Percentiles rank a stretch among this genome's conserved stretches.
phyloP scores from a whole-genome alignment of 35 echinoderm and acorn worm genomes.

The Acanthaster planci region DNA sequence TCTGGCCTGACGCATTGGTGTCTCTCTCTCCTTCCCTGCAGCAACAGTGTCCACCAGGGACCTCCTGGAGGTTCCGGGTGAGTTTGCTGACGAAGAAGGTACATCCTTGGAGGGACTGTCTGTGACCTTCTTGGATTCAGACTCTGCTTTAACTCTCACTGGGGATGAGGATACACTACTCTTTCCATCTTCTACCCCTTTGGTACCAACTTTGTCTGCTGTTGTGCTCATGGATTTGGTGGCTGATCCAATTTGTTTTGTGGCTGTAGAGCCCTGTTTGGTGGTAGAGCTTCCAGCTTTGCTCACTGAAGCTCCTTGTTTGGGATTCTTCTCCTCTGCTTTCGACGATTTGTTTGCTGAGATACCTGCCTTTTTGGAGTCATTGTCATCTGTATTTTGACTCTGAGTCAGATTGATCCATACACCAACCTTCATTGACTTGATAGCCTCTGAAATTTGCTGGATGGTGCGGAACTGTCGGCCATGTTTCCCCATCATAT shows the following conservation, averaged over 20 bases:
- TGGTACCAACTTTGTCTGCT: neutral
- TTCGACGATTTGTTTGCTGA: neutral
- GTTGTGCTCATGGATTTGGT: neutral
- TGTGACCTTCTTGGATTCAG: constrained; percentile 10
- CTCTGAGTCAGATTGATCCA: constrained; percentile 76
- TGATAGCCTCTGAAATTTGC: constrained; percentile 87
- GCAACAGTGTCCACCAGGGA: constrained; percentile 12
- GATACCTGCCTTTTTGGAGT: neutral
- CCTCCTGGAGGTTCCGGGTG: constrained; percentile 7
- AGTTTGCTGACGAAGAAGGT: neutral
- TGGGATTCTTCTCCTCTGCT: constrained; percentile 32
- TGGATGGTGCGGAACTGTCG: constrained; percentile 87
- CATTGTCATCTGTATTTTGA: constrained; percentile 2
- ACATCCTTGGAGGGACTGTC: constrained; percentile 9
- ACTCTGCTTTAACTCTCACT: neutral
- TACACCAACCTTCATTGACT: constrained; percentile 88
- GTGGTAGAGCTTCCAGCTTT: constrained; percentile 2
- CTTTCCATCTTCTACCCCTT: constrained; percentile 4
- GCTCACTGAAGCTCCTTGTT: neutral
- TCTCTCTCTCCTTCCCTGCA: constrained; percentile 37
- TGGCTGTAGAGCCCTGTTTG: neutral
- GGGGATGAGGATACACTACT: neutral
- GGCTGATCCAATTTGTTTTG: neutral
- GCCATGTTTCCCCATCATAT: constrained; percentile 95
- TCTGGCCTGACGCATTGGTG: constrained; percentile 56